Conservation (phyloP, 2,113 vertebrate genomes). For the Xiphophorus couchianus region DNA sequence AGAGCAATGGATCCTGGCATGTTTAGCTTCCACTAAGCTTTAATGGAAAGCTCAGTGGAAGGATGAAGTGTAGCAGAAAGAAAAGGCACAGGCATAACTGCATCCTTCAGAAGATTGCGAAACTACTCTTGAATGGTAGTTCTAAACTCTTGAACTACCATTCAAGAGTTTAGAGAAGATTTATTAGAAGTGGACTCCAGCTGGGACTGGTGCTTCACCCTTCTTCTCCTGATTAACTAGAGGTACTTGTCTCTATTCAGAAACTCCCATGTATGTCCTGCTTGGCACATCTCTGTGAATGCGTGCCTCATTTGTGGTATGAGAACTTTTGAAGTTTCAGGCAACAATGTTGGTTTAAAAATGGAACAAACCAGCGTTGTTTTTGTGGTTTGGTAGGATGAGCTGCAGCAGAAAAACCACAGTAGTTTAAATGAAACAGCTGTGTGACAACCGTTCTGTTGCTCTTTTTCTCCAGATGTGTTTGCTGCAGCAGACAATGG, state of each 20-base stretch:
- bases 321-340: slow-evolving; percentile 38
- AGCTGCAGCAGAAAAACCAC: neutral
- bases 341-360: slow-evolving; percentile 15
- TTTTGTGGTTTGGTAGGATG: slow-evolving; percentile 40
- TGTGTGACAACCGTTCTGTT: neutral
- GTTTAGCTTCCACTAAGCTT: no score
- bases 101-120: neutral
- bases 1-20: neutral
- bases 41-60: neutral
- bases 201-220: neutral
- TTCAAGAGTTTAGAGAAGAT: neutral
- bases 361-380: slow-evolving; percentile 22
- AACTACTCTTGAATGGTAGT: neutral
- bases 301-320: slow-evolving; percentile 40
- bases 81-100: neutral
- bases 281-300: neutral
- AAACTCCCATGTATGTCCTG: neutral
- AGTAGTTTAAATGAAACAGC: neutral
- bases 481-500: slow-evolving; percentile 56
- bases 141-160: no score
- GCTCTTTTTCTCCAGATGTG: slow-evolving; percentile 70
- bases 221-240: neutral
- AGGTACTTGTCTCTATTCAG: slow-evolving; percentile 48
- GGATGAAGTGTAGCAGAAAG: neutral
- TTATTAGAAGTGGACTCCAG: neutral